Base-by-base conservation (phyloP, 2,797 vertebrate species). In the Arrhamphus sclerolepis region DNA sequence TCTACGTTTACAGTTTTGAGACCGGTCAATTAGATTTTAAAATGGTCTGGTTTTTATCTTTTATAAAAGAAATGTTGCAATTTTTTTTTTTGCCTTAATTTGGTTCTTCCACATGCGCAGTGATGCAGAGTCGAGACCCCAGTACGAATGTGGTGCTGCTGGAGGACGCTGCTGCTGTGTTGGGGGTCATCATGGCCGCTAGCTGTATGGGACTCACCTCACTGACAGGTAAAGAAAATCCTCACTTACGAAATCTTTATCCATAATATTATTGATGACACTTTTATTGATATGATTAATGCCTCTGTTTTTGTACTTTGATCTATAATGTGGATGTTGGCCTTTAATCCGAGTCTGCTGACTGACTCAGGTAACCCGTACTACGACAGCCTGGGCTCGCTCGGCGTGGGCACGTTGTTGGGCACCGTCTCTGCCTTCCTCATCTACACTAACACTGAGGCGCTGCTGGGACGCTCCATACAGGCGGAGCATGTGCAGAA, bases 401-500 rank as follows among this genome's bases (percentile, higher is more conserved):
- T 99, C 2, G 94, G 97, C 16, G 95, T 99, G 46, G 98, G 98
- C 63, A 97, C 97, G 0, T 80, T 99, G 74, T 79, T 99, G 70
- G 95, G 96, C 31, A 34, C 90, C 0, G 96, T 99, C 65, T 99
- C 98, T 0, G 93, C 95, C 1, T 99, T 99, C 90, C 95, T 98
- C 9, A 99, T 99, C 90, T 98, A 98, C 91, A 97, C 96, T 1
- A 99, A 99, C 89, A 98, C 97, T 0, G 95, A 98, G 87, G 97
- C 97, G 7, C 93, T 99, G 48, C 86, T 99, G 75, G 98, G 97
- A 17, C 91, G 96, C 49, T 99, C 98, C 77, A 99, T 99, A 75
- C 95, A 97, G 75, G 86, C 96, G 0, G 97, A 98, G 4, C 94
- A 93, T n/a, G 89, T 98, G 4, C 97, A 98, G 67, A 95, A 95